phyloP scores from a whole-genome alignment of 1,140 invertebrate genomes.

The Solenopsis invicta region DNA sequence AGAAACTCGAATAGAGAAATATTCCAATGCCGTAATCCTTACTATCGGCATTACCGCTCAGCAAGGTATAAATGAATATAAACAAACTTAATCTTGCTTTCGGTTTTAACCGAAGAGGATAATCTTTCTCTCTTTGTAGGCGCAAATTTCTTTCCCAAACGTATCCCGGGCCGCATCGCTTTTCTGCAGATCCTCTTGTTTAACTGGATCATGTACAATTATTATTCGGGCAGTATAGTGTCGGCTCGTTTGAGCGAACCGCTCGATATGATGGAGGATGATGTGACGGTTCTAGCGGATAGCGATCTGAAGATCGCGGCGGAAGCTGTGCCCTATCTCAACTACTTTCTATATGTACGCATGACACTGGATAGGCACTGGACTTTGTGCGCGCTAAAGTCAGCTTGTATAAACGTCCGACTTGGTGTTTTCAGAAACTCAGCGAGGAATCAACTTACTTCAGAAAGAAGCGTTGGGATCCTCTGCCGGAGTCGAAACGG shows the following conservation, averaged over 20 bases:
- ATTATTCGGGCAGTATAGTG: slow-evolving; percentile 82
- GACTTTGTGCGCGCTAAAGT: background rate
- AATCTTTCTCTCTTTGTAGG: slow-evolving; percentile 64
- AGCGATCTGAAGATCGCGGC: slow-evolving; percentile 77
- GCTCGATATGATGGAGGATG: slow-evolving; percentile 82
- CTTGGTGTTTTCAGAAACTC: slow-evolving; percentile 57
- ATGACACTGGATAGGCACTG: no score
- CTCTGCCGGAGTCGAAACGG: slow-evolving; percentile 71
- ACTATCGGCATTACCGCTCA: slow-evolving; percentile 76
- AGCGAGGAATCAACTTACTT: slow-evolving; percentile 77
- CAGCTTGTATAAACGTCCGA: background rate
- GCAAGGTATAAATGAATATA: slow-evolving; percentile 69
- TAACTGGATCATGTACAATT: slow-evolving; percentile 81
- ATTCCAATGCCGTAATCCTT: slow-evolving; percentile 65
- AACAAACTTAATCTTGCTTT: background rate
- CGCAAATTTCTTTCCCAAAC: slow-evolving; percentile 69
- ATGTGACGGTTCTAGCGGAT: slow-evolving; percentile 78
- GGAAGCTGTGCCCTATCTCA: slow-evolving; percentile 79
- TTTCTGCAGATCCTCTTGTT: slow-evolving; percentile 77
- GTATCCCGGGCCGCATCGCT: slow-evolving; percentile 73
- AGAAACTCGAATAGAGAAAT: slow-evolving; percentile 27
- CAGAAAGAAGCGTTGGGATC: slow-evolving; percentile 75
- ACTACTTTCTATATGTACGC: slow-evolving; percentile 81
- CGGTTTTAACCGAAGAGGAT: background rate
- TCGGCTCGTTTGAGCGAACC: slow-evolving; percentile 81